Evolutionary conservation across 2,888 invertebrate species (phyloP).

Genomic region (Drosophila tanythrix): DNA sequence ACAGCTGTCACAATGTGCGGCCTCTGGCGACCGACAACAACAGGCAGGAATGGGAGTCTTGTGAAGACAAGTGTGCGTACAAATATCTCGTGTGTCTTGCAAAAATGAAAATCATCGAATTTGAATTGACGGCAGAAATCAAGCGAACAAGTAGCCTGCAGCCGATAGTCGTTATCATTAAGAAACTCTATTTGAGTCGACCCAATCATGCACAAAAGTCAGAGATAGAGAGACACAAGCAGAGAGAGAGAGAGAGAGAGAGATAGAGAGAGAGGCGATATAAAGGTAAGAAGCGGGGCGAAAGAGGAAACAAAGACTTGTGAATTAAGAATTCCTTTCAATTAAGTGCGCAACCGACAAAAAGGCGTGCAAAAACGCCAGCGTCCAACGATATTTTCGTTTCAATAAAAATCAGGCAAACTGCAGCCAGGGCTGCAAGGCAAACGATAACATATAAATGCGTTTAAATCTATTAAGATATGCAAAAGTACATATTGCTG

Average conservation of each 20-base stretch:
- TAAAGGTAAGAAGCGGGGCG: neutral
- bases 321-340: conserved; percentile 78
- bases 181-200: conserved; percentile 54
- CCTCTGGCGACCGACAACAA: conserved; percentile 23
- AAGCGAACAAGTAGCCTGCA: conserved; percentile 31
- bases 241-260: neutral
- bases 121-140: conserved; percentile 26
- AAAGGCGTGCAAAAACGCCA: conserved; percentile 47
- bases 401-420: conserved; percentile 71
- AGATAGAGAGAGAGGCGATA: neutral
- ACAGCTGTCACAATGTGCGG: conserved; percentile 33
- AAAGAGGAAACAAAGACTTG: conserved; percentile 26
- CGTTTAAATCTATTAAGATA: neutral
- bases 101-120: conserved; percentile 39
- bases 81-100: conserved; percentile 15
- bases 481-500: neutral
- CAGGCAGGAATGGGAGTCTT: conserved; percentile 2
- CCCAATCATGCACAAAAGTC: conserved; percentile 69
- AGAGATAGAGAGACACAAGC: conserved; percentile 1
- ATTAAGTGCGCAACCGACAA: conserved; percentile 74
- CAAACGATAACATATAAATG: neutral
- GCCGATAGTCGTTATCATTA: conserved; percentile 56
- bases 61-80: conserved; percentile 18
- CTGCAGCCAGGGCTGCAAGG: conserved; percentile 37
- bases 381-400: conserved; percentile 71